Conservation (phyloP, 2,888 invertebrate genomes). For the Ptychoptera contaminata region DNA sequence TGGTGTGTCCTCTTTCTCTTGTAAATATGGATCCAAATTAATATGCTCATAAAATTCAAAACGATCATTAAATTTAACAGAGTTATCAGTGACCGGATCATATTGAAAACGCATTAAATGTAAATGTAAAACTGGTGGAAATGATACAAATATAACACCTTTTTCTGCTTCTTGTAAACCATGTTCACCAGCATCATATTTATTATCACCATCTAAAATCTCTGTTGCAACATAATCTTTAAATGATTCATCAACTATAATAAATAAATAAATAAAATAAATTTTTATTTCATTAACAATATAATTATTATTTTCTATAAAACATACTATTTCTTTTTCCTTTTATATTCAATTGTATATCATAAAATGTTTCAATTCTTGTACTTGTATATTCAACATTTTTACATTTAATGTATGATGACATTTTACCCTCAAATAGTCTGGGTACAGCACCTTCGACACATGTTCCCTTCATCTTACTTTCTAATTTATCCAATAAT, state of each 20-base stretch:
- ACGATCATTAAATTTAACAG: constrained; percentile 81
- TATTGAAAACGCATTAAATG: constrained; percentile 97
- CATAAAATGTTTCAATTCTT: constrained; percentile 88
- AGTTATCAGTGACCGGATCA: constrained; percentile 85
- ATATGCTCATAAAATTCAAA: constrained; percentile 92
- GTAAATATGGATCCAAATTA: constrained; percentile 67
- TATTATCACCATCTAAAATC: constrained; percentile 89
- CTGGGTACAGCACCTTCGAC: constrained; percentile 96
- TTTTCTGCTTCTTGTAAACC: constrained; percentile 94
- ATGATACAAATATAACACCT: constrained; percentile 82
- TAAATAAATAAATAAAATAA: constrained; percentile 21
- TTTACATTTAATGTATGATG: constrained; percentile 92
- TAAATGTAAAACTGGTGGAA: constrained; percentile 89
- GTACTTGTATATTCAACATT: constrained; percentile 89
- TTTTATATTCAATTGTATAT: constrained; percentile 93
- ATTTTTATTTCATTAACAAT: constrained; percentile 5
- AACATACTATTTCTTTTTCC: constrained; percentile 86
- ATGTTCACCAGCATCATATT: constrained; percentile 92
- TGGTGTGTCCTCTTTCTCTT: constrained; percentile 59
- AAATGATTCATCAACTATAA: constrained; percentile 75
- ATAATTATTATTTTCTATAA: constrained; percentile 11
- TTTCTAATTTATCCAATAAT: constrained; percentile 88
- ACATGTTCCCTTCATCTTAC: constrained; percentile 95
- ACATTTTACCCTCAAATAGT: constrained; percentile 94
- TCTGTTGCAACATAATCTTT: constrained; percentile 89